Base-by-base conservation (phyloP, 1,140 invertebrate species). In the Limonius californicus region DNA sequence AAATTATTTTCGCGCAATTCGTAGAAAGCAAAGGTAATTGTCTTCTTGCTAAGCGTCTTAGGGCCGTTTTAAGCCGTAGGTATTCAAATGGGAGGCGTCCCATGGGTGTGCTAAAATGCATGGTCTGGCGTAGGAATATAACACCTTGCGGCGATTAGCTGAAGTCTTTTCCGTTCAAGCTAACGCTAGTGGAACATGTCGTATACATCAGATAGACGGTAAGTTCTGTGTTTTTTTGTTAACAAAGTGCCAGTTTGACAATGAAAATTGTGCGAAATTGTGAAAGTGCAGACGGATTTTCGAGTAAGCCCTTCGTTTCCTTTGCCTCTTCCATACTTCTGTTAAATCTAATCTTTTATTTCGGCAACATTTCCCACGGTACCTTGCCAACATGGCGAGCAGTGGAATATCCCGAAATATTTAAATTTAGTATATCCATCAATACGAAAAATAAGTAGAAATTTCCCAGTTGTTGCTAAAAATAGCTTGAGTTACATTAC, bases 101-200 rank as follows among this genome's bases (percentile, higher is more conserved):
- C 7, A 27, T 3, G 2, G 35, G n/a, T 2, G n/a, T 12, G n/a
- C 35, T 39, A 39, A 39, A 12, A 12, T 39, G 23, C 35, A 9
- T 39, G 8, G n/a, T 39, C 2, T 39, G 57, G 72, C 69, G 73
- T 70, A 75, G 72, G 64, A 69, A 74, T 68, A 75, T 70, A 65
- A 68, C 65, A 71, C 66, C 63, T 66, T 68, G 65, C 68, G 63
- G 59, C 61, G 62, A 66, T 58, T 43, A 63, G 57, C 63, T 55
- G 66, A 64, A 80, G 82, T 83, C 84, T 84, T 87, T 88, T 88
- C 84, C 83, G 82, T 82, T 82, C 83, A 79, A n/a, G 79, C 81
- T 80, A 83, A 81, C 80, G 82, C 81, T 80, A 85, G 83, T 84
- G 80, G 81, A 87, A 87, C 84, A 89, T 89, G 87, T 88, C 87